Conservation (phyloP, 2,888 invertebrate genomes). For the Galerucella calmariensis region DNA sequence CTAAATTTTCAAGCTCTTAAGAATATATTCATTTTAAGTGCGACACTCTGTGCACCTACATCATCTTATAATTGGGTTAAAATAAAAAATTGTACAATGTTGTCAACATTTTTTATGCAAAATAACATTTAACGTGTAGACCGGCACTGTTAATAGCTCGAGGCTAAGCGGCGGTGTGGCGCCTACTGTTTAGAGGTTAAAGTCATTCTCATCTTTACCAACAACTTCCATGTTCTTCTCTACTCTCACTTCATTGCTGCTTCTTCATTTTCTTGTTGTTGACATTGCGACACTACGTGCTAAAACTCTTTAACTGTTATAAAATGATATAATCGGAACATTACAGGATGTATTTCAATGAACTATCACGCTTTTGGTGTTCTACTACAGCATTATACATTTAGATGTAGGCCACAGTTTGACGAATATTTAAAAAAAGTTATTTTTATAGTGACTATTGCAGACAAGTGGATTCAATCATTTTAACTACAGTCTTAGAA, state of each 20-base stretch:
- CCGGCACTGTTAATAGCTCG: constrained; percentile 46
- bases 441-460: not conserved
- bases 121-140: constrained; percentile 9
- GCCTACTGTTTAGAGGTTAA: constrained; percentile 60
- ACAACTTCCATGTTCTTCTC: constrained; percentile 44
- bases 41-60: not conserved
- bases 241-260: constrained; percentile 26
- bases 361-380: not conserved
- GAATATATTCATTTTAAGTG: not conserved
- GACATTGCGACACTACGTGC: constrained; percentile 46
- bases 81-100: not conserved
- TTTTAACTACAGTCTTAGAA: no score
- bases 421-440: not conserved
- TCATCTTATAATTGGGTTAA: not conserved
- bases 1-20: no score
- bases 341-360: not conserved
- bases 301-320: constrained; percentile 24
- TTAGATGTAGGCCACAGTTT: no score
- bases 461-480: not conserved
- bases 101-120: constrained; percentile 10
- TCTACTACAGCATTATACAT: not conserved
- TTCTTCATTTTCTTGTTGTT: constrained; percentile 31
- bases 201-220: constrained; percentile 51
- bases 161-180: constrained; percentile 59
- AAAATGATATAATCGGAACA: constrained; percentile 9